Conservation (phyloP, 2,888 invertebrate genomes). For the Drosophila ezoana region DNA sequence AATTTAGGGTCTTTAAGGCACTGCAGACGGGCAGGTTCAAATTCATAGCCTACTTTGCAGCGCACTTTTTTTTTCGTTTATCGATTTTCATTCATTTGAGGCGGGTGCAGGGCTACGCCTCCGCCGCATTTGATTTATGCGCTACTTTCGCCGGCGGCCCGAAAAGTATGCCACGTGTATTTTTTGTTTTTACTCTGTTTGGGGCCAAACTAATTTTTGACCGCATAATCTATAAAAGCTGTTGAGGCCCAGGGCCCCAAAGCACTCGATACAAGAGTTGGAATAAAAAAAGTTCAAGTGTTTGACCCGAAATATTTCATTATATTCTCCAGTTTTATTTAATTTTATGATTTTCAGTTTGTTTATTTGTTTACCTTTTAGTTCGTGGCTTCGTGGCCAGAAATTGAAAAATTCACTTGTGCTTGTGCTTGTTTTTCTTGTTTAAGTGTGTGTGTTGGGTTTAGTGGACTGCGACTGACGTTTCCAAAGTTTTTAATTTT, state of each 20-base stretch:
- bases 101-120: slow-evolving; percentile 29
- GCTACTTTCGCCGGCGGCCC: slow-evolving; percentile 46
- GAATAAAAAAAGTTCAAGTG: slow-evolving; percentile 44
- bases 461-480: slow-evolving; percentile 36
- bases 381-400: slow-evolving; percentile 6
- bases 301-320: slow-evolving; percentile 61
- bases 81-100: slow-evolving; percentile 47
- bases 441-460: not conserved
- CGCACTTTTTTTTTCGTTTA: slow-evolving; percentile 16
- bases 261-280: slow-evolving; percentile 26
- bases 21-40: slow-evolving; percentile 16
- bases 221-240: slow-evolving; percentile 58
- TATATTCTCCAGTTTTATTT: slow-evolving; percentile 33
- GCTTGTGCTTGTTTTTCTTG: slow-evolving; percentile 5
- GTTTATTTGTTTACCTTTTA: slow-evolving; percentile 43
- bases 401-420: slow-evolving; percentile 33
- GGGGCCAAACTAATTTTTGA: slow-evolving; percentile 50
- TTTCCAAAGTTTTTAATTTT: slow-evolving; percentile 46
- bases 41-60: slow-evolving; percentile 33
- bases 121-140: slow-evolving; percentile 58
- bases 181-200: not conserved
- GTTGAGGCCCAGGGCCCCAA: slow-evolving; percentile 10
- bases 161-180: slow-evolving; percentile 39
- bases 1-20: slow-evolving; percentile 34
- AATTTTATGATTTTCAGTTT: slow-evolving; percentile 35